Conservation (phyloP, 1,140 invertebrate species). For the Aphis craccivora region DNA sequence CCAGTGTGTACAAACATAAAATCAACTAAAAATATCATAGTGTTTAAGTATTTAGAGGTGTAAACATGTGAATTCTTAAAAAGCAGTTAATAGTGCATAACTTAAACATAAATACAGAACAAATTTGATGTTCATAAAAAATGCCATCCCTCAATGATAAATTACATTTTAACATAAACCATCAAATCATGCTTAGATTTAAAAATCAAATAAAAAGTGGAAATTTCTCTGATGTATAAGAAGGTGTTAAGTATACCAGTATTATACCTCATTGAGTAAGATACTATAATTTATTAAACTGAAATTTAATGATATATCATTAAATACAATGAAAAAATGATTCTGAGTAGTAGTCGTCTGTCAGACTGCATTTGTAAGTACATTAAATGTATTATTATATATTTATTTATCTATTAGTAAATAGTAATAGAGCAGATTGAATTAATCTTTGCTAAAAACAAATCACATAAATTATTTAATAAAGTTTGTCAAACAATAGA, state of each 20-base stretch:
- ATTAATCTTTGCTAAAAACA: too few species aligned
- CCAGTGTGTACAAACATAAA: background rate
- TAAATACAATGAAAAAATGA: too few species aligned
- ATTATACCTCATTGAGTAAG: too few species aligned
- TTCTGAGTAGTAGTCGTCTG: too few species aligned
- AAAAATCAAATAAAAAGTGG: background rate
- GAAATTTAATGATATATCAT: background rate
- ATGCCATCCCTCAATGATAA: background rate
- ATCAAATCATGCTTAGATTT: background rate
- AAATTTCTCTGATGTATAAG: background rate
- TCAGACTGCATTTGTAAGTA: too few species aligned
- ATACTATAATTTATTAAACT: background rate
- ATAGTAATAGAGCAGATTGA: too few species aligned
- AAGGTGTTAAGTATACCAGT: background rate
- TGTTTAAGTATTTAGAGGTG: too few species aligned
- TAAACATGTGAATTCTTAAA: background rate
- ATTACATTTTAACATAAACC: background rate
- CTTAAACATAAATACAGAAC: background rate
- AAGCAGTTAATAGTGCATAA: background rate
- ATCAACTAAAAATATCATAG: background rate
- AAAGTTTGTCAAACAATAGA: too few species aligned
- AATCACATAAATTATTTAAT: too few species aligned
- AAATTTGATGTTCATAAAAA: background rate
- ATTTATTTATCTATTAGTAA: too few species aligned
- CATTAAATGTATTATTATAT: too few species aligned